Base-by-base conservation (phyloP, 2,888 invertebrate species). In the Metellina segmentata region DNA sequence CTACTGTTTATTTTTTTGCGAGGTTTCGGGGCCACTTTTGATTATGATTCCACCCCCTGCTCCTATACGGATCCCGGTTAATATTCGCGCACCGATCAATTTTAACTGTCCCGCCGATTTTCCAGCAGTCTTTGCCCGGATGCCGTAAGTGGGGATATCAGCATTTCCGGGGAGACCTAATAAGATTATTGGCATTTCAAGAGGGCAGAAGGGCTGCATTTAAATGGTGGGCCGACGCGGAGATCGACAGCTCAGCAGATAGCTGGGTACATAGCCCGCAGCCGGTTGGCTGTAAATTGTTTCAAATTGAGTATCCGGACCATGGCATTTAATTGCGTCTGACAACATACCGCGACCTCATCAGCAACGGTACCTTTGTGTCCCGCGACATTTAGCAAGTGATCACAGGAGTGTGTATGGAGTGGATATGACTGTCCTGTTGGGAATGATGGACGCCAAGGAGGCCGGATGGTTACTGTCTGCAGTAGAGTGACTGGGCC, bases 101-200 rank as follows among this genome's bases (percentile, higher is more conserved):
- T 61, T 34, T 11, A 61, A 16, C 61, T 61, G 16, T 34, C 61
- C 11, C 11, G 61, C 61, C 61, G 9, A 16, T 61, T 61, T 8
- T 11, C 16, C 16, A 8, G 61, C 34, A 34, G 34, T 34, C 34
- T 34, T 34, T 34, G 34, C 34, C 34, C 1, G 34, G 34, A 34
- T 34, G 34, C 34, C 4, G 34, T 34, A 34, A 34, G 34, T 34
- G 34, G 20, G 16, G 74, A 71, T 70, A 81, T 70, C 81, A 81
- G 48, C 79, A 79, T n/a, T 81, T 81, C 71, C 48, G 49, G 77
- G 74, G 83, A 74, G 72, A 72, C 81, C 83, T 83, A 83, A 83
- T 74, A 11, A 20, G 52, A 83, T 83, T 72, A 83, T 83, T 83
- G 72, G 83, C 72, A 83, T 83, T 83, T 83, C 51, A 72, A 83